Percentiles rank a stretch among this genome's conserved stretches.
Conservation (phyloP, 2,797 vertebrate species). For the Cryptoprocta ferox region DNA sequence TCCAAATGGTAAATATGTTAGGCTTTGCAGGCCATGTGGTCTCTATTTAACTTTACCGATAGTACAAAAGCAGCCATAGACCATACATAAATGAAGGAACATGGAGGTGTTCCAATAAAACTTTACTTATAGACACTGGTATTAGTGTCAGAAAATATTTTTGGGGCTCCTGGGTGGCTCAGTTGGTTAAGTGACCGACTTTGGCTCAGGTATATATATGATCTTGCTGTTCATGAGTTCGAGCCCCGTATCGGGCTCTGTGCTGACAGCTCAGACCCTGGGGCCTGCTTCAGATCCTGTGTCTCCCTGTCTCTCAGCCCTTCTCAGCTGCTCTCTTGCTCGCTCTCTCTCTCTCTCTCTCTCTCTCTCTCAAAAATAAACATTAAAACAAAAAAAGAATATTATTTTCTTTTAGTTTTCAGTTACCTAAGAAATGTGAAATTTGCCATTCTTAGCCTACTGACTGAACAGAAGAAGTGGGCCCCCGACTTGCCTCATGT, state of each 20-base stretch:
- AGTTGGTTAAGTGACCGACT: no score
- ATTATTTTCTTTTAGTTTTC: neutral
- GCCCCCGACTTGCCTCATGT: neutral
- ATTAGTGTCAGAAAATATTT: neutral
- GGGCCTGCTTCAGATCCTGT: no score
- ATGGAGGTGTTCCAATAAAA: neutral
- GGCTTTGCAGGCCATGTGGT: neutral
- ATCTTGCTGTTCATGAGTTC: no score
- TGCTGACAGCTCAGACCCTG: no score
- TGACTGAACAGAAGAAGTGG: neutral
- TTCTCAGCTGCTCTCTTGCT: no score
- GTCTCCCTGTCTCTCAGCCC: no score
- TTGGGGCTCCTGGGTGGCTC: no score
- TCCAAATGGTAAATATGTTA: neutral
- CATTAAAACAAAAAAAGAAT: neutral
- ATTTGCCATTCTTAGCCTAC: neutral
- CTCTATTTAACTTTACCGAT: neutral
- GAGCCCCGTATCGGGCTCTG: no score
- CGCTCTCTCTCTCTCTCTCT: no score
- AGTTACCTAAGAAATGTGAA: neutral
- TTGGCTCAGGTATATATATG: no score
- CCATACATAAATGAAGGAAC: neutral
- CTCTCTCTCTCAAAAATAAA: no score
- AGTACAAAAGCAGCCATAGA: neutral
- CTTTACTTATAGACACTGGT: neutral